phyloP scores from a whole-genome alignment of 2,888 invertebrate species.

The Electrophaes corylata region DNA sequence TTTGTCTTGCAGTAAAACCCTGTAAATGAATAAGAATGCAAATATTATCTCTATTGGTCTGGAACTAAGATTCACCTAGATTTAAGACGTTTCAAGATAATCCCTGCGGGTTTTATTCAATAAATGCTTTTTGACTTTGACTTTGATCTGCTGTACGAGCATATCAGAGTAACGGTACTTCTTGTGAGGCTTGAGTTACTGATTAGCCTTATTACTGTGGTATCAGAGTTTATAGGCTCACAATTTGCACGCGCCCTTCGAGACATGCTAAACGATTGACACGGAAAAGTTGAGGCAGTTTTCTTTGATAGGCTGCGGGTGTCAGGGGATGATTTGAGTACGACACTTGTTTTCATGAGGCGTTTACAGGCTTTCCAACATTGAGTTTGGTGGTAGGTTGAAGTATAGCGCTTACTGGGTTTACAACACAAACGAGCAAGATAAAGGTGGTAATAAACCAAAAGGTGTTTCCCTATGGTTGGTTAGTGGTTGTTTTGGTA shows the following conservation, averaged over 20 bases:
- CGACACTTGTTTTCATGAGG: constrained; percentile 38
- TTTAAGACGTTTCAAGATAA: too few relatives aligned
- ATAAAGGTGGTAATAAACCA: too few relatives aligned
- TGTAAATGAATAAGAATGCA: too few relatives aligned
- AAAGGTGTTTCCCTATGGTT: too few relatives aligned
- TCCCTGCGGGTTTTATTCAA: too few relatives aligned
- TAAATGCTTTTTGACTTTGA: too few relatives aligned
- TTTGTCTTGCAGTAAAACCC: too few relatives aligned
- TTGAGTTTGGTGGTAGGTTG: constrained; percentile 13
- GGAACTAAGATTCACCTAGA: too few relatives aligned
- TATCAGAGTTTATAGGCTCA: constrained; percentile 30
- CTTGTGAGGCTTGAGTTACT: neutral
- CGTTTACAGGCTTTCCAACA: constrained; percentile 32
- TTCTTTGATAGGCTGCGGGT: constrained; percentile 40
- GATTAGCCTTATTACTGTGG: neutral
- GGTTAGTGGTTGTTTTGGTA: too few relatives aligned
- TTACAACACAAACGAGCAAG: neutral
- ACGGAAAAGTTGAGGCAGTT: constrained; percentile 49
- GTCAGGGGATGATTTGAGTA: constrained; percentile 37
- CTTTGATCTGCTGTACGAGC: too few relatives aligned
- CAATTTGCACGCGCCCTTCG: constrained; percentile 48
- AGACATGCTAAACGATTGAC: constrained; percentile 57
- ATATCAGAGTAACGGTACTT: neutral
- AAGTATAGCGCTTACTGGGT: neutral
- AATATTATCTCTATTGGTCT: too few relatives aligned